These are phyloP conservation scores for Notodonta ziczac DNA, from an alignment of 2,888 invertebrate genomes.

Conservation along the genomic window DNA sequence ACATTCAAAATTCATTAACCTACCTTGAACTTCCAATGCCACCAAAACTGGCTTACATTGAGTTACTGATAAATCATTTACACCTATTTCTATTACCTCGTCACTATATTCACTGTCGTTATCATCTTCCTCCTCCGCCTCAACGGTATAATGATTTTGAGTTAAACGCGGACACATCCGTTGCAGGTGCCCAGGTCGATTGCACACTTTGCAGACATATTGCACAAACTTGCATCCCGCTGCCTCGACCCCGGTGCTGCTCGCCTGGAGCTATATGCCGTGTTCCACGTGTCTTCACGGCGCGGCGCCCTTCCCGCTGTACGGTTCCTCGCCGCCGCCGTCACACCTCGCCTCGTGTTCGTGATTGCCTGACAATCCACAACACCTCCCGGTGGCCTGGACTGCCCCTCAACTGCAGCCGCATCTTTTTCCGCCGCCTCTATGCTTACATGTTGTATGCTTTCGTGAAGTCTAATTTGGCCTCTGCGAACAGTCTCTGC, in stretches of 20 bases:
- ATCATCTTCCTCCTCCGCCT: neutral
- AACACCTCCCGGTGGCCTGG: neutral
- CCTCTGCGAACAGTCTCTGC: slow-evolving; percentile 33
- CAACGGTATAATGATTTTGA: neutral
- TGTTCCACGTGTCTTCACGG: no score
- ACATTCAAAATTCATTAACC: neutral
- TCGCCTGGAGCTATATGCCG: no score
- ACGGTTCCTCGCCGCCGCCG: neutral
- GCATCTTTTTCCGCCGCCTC: slow-evolving; percentile 27
- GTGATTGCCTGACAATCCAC: neutral
- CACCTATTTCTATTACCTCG: slow-evolving; percentile 2
- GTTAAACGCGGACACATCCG: slow-evolving; percentile 16
- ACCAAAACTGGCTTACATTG: neutral
- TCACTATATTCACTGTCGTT: neutral
- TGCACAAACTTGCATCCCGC: slow-evolving; percentile 17
- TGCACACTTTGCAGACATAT: slow-evolving; percentile 21
- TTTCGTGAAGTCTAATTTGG: slow-evolving; percentile 8
- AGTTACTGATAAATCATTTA: neutral
- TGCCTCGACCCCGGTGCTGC: no score
- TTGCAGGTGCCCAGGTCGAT: slow-evolving; percentile 18
- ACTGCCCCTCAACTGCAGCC: slow-evolving; percentile 11
- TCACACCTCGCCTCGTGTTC: no score
- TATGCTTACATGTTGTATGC: slow-evolving; percentile 17
- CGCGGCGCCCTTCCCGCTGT: no score
- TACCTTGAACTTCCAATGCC: no score